A percentile compares a stretch with the other conserved stretches of the same genome.
These are phyloP conservation scores for Istiophorus platypterus DNA, from an alignment of 2,113 vertebrate genomes.

Conservation along the genomic window DNA sequence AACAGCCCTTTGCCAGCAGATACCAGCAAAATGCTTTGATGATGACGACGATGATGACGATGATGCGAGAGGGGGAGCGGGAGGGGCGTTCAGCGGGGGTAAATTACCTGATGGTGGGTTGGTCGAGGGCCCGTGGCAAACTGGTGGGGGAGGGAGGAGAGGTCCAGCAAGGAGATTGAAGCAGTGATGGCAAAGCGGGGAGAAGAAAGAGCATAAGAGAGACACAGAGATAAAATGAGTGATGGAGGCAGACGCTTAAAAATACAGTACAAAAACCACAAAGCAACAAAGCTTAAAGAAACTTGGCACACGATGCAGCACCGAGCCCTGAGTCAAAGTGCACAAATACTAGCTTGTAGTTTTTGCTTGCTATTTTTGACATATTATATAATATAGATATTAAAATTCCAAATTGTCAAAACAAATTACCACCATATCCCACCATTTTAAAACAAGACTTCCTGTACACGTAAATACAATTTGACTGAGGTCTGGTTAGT, in stretches of 20 bases:
- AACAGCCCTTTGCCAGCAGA: slow-evolving; percentile 48
- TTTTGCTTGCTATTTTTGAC: not conserved
- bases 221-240: slow-evolving; percentile 80
- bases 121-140: slow-evolving; percentile 98
- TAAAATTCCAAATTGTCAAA: not conserved
- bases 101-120: slow-evolving; percentile 98
- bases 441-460: not conserved
- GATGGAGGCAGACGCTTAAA: slow-evolving; percentile 69
- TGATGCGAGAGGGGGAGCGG: slow-evolving; percentile 52
- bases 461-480: slow-evolving; percentile 1
- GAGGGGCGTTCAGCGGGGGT: slow-evolving; percentile 76
- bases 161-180: slow-evolving; percentile 92
- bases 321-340: not conserved
- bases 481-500: slow-evolving; percentile 16
- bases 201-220: slow-evolving; percentile 67
- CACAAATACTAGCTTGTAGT: slow-evolving; percentile 8
- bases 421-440: not conserved
- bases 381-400: not conserved
- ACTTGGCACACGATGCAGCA: slow-evolving; percentile 25
- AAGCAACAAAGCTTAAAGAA: slow-evolving; percentile 43
- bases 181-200: slow-evolving; percentile 89
- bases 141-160: slow-evolving; percentile 89
- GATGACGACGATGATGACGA: slow-evolving; percentile 69
- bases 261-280: slow-evolving; percentile 60
- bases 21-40: slow-evolving; percentile 59